Evolutionary conservation across 2,797 vertebrate genomes (phyloP), one percentile per base, ranked within the genome.

Genomic region (Rhynchotus rufescens): DNA sequence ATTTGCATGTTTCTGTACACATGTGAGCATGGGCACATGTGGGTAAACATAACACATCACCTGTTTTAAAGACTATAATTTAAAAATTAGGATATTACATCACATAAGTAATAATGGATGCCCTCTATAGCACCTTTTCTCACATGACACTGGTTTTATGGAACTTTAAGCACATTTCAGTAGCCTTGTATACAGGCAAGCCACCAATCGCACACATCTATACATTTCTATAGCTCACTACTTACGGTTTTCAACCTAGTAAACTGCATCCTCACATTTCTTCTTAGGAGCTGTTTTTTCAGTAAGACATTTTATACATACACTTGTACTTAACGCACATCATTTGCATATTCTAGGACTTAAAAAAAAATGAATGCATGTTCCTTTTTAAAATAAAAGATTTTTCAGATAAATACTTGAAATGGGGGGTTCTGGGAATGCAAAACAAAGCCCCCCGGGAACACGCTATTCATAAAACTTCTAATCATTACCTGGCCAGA

Each of bases 101-200:
- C 52, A 92, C 47, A 57, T 51, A n/a, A 94, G 49, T 45, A 92
- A 87, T 42, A 65, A 91, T 20, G 76, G 51, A 86, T 15, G 82
- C 81, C 67, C 49, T 76, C 86, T 90, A 68, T 34, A 81, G 56
- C 86, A 89, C 61, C 73, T 87, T 95, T 91, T 88, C n/a, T 95
- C 77, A 82, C 42, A 68, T 25, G 32, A 86, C 22, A 65, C 9
- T 80, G 79, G 36, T 94, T 93, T 47, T 80, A 66, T 12, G 94
- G 90, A 79, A 90, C 38, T 49, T 78, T 80, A 77, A 94, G 75
- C 15, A 72, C 22, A 30, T 87, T 87, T 72, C 81, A 71, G 38
- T 54, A 5, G 51, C 19, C 47, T 88, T 86, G 62, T 89, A 95
- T 66, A 95, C 88, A 73, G 67, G 51, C 82, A 92, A 95, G 61